Base-by-base conservation (phyloP, 2,888 invertebrate genomes). In the Philereme transversata region DNA sequence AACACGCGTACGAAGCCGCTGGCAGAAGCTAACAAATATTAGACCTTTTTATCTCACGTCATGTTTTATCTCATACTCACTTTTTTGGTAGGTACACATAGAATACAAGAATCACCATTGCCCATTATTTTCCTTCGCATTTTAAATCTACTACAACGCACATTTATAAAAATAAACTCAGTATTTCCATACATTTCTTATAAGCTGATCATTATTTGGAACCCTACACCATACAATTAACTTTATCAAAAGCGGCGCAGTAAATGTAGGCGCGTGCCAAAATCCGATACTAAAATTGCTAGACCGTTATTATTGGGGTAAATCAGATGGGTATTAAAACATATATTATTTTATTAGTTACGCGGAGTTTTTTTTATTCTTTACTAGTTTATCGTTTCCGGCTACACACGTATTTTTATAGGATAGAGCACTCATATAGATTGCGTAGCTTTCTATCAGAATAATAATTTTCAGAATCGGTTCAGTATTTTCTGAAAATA, bases 251-350 rank as follows among this genome's bases (percentile, higher is more conserved):
- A 50, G 33, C 40, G 22, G 35, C 36, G 10, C 45, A 35, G 43
- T 38, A 57, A 61, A 57, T 64, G 41, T 38, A 10, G 72, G 71
- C 76, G 71, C 75, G 74, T 72, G 74, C 61, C 72, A 57, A 68
- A 69, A 76, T 69, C 52, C 60, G 72, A 76, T 70, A 75, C 67
- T 70, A 62, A 74, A 76, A 77, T 77, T 74, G 64, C 59, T 40
- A 43, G 43, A 10, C 60, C 10, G 43, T 43, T 11, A 22, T 7
- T 22, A 22, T 11, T 46, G 7, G 11, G 46, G 46, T 7, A 5
- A 6, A 22, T 11, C 33, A 6, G 46, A 46, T 46, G 22, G 7
- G 7, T 43, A n/a, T 43, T 43, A 10, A 43, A 43, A 22, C 22
- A 22, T 22, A 22, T 22, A 22, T 22, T 22, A 22, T 22, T 22